Conservation (phyloP, 2,888 invertebrate species). For the Drosophila greeni region DNA sequence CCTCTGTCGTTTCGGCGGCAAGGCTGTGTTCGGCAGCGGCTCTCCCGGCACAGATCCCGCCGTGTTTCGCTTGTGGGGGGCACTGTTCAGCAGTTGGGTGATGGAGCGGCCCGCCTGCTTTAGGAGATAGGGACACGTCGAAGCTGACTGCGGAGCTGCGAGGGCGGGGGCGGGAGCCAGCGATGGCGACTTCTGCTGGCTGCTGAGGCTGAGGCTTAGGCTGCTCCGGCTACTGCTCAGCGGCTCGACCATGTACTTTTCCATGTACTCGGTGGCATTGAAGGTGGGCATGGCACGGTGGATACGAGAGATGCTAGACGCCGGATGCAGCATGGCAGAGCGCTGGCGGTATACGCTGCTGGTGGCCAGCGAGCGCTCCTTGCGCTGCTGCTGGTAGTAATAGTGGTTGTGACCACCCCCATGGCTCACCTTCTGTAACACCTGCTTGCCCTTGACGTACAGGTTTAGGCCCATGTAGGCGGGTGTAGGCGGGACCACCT, state of each 20-base stretch:
- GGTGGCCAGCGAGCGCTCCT: slow-evolving; percentile 66
- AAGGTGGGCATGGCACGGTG: slow-evolving; percentile 76
- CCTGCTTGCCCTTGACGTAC: slow-evolving; percentile 77
- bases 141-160: slow-evolving; percentile 4
- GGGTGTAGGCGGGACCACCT: slow-evolving; percentile 87
- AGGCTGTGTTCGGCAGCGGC: slow-evolving; percentile 18
- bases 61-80: slow-evolving; percentile 52
- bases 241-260: slow-evolving; percentile 67
- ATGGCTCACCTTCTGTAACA: slow-evolving; percentile 68
- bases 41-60: slow-evolving; percentile 31
- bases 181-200: slow-evolving; percentile 32
- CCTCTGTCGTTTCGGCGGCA: slow-evolving; percentile 67
- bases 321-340: slow-evolving; percentile 52
- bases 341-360: slow-evolving; percentile 66
- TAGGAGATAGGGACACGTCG: slow-evolving; percentile 57
- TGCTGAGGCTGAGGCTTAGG: slow-evolving; percentile 60
- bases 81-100: slow-evolving; percentile 55
- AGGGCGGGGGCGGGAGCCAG: slow-evolving; percentile 2
- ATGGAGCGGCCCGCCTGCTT: slow-evolving; percentile 68
- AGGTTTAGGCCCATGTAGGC: slow-evolving; percentile 85
- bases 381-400: slow-evolving; percentile 64
- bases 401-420: slow-evolving; percentile 51
- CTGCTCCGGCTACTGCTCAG: slow-evolving; percentile 66
- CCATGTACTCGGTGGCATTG: slow-evolving; percentile 76
- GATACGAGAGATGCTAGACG: slow-evolving; percentile 63